Conservation (phyloP, 2,113 vertebrate genomes). For the Neolamprologus ventralis region DNA sequence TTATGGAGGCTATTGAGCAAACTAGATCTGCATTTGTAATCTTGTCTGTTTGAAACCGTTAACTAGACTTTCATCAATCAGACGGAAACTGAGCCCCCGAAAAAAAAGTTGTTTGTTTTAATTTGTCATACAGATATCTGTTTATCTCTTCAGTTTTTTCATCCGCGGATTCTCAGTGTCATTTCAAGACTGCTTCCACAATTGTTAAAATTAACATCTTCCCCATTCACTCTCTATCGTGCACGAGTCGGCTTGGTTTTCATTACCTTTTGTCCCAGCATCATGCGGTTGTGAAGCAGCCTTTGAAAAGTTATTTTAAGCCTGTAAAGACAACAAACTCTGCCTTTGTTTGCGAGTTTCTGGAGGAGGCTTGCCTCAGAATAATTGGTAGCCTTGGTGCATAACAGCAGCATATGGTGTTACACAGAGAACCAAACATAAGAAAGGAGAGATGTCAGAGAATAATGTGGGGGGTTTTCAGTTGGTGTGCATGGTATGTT, state of each 20-base stretch:
- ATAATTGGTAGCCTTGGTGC: slow-evolving; percentile 6
- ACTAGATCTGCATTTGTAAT: not conserved
- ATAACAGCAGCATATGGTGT: not conserved
- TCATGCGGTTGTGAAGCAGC: not conserved
- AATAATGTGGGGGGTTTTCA: not conserved
- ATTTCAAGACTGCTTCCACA: not conserved
- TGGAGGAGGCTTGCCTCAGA: slow-evolving; percentile 16
- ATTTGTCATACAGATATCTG: not conserved
- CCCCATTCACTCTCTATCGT: not conserved
- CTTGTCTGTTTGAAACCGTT: not conserved
- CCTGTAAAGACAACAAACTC: slow-evolving; percentile 28
- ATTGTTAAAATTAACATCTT: not conserved
- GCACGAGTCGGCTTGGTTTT: not conserved
- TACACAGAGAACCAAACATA: not conserved
- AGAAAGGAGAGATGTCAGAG: not conserved
- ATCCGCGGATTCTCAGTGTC: not conserved
- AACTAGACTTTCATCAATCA: not conserved
- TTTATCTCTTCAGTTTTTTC: not conserved
- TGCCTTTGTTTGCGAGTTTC: slow-evolving; percentile 30
- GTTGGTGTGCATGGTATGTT: not conserved
- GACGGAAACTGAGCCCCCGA: not conserved
- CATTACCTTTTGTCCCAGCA: not conserved
- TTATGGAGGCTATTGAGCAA: slow-evolving; percentile 1
- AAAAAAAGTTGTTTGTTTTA: not conserved
- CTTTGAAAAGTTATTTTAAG: slow-evolving; percentile 45